These are phyloP conservation scores for Rhabdophis nuchalis DNA, from an alignment of 2,797 vertebrate species.

Conservation along the genomic window DNA sequence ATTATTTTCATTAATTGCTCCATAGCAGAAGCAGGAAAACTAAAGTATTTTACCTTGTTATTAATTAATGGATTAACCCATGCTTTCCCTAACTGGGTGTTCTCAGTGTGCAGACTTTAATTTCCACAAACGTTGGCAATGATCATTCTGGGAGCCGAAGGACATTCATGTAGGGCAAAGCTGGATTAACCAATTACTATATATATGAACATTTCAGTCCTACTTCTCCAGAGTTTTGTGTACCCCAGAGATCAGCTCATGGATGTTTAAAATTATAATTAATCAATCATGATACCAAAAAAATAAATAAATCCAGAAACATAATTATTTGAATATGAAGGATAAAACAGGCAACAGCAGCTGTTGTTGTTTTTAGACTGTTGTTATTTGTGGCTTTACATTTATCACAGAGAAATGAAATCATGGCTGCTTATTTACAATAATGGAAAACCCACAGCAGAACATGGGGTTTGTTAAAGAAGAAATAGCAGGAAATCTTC, in stretches of 20 bases:
- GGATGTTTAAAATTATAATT: neutral
- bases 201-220: neutral
- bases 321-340: neutral
- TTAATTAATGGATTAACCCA: neutral
- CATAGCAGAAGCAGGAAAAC: neutral
- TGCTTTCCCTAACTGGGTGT: neutral
- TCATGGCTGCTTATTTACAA: neutral
- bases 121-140: neutral
- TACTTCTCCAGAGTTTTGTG: neutral
- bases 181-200: neutral
- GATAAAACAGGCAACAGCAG: neutral
- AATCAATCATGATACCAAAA: neutral
- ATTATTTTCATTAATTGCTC: neutral
- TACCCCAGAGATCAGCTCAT: neutral
- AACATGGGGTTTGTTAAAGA: neutral
- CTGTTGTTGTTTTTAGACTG: neutral
- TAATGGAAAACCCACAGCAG: neutral
- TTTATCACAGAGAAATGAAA: neutral
- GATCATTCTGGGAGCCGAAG: neutral
- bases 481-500: neutral
- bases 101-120: neutral
- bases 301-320: neutral
- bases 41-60: neutral
- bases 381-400: neutral
- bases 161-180: neutral